phyloP scores from a whole-genome alignment of 2,888 invertebrate species.

The Conops quadrifasciatus region DNA sequence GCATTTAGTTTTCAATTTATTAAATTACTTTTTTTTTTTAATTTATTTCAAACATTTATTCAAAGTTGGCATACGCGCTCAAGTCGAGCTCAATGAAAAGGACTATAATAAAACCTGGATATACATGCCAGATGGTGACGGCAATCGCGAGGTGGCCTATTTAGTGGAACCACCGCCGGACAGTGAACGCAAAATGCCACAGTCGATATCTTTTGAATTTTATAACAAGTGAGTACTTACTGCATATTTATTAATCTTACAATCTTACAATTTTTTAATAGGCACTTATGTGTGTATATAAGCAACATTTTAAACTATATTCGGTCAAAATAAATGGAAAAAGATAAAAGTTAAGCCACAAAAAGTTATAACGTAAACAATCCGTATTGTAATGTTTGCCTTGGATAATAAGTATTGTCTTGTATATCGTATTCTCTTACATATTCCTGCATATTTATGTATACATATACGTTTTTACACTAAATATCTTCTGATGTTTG shows the following conservation, averaged over 20 bases:
- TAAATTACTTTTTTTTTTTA: background rate
- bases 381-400: too few relatives aligned
- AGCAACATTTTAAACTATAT: too few relatives aligned
- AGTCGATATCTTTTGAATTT: slow-evolving; percentile 57
- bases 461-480: too few relatives aligned
- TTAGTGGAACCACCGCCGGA: slow-evolving; percentile 59
- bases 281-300: too few relatives aligned
- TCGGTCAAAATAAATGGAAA: background rate
- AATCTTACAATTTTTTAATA: too few relatives aligned
- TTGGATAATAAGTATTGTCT: too few relatives aligned
- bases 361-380: too few relatives aligned
- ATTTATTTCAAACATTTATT: background rate
- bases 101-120: slow-evolving; percentile 65
- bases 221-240: slow-evolving; percentile 53
- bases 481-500: too few relatives aligned
- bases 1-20: background rate
- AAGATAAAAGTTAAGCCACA: too few relatives aligned
- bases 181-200: slow-evolving; percentile 52
- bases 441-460: too few relatives aligned
- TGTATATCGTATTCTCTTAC: too few relatives aligned
- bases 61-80: slow-evolving; percentile 57
- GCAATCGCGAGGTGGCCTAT: slow-evolving; percentile 61
- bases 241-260: too few relatives aligned
- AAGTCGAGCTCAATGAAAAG: slow-evolving; percentile 58
- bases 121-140: slow-evolving; percentile 65